A percentile compares a stretch with the other conserved stretches of the same genome.
These are phyloP conservation scores for Pelagia noctiluca DNA, from an alignment of 30 jellyfish, hydroid and myxozoan genomes.

Conservation along the genomic window DNA sequence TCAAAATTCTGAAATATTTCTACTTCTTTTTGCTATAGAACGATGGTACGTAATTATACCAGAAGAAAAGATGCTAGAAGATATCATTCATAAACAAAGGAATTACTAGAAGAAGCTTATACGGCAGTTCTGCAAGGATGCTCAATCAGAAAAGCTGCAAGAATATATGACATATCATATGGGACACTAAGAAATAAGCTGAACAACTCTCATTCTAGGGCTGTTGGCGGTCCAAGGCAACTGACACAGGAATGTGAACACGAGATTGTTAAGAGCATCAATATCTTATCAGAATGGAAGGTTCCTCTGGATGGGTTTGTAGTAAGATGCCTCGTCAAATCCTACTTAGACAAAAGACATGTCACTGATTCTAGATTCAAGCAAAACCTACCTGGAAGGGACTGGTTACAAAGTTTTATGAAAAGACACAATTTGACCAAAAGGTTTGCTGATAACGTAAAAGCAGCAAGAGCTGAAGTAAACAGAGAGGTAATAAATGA, in stretches of 20 bases:
- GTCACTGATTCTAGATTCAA: background rate
- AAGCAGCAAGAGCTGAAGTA: slow-evolving; percentile 1
- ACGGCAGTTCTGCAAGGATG: background rate
- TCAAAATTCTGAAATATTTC: too few relatives aligned
- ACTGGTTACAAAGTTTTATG: slow-evolving; percentile 4
- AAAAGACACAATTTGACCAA: background rate
- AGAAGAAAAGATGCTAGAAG: background rate
- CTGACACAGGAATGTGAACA: background rate
- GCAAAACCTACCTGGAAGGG: background rate
- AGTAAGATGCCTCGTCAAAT: background rate
- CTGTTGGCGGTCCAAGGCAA: slow-evolving; percentile 2
- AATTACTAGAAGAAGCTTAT: background rate
- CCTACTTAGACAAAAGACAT: background rate
- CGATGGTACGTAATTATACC: background rate
- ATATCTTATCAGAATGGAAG: background rate
- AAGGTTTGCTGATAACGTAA: background rate
- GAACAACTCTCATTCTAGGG: slow-evolving; percentile 6
- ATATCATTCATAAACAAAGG: background rate
- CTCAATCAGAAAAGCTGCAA: background rate
- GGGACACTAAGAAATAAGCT: background rate
- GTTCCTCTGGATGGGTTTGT: background rate
- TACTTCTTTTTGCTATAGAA: background rate
- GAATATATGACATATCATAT: background rate
- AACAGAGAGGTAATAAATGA: background rate
- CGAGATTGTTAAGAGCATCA: background rate